Percentiles rank a stretch among this genome's conserved stretches.
These are phyloP conservation scores for Timandra comae DNA, from an alignment of 2,888 invertebrate species.

Conservation along the genomic window DNA sequence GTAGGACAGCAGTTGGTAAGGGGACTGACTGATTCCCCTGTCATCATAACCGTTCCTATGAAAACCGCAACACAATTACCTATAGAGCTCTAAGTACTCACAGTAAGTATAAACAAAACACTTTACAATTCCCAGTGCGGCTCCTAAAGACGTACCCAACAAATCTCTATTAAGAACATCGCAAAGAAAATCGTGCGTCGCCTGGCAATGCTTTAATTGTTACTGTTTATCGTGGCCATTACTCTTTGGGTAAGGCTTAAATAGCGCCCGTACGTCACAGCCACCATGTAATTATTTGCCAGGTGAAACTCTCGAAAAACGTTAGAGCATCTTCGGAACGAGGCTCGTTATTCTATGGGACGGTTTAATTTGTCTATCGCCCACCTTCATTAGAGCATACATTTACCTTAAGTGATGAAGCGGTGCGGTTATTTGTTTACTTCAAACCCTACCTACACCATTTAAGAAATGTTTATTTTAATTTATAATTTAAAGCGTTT, in stretches of 20 bases:
- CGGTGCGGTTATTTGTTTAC: conserved; percentile 13
- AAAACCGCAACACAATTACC: too few relatives aligned
- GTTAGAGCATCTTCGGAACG: conserved; percentile 43
- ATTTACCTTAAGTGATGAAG: conserved; percentile 32
- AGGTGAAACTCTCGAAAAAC: conserved; percentile 67
- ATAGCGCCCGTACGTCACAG: conserved; percentile 71
- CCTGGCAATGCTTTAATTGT: conserved; percentile 74
- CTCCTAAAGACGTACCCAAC: conserved; percentile 27
- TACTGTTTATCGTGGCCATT: conserved; percentile 70
- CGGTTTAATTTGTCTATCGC: conserved; percentile 59
- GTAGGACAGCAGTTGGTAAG: too few relatives aligned
- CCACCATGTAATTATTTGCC: conserved; percentile 71
- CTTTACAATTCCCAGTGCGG: conserved; percentile 9
- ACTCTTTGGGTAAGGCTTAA: conserved; percentile 68
- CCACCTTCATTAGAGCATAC: conserved; percentile 37
- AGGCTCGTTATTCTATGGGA: conserved; percentile 45
- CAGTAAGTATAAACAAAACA: neutral
- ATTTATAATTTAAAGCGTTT: too few relatives aligned
- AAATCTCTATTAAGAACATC: conserved; percentile 64
- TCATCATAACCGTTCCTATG: too few relatives aligned
- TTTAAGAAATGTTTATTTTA: too few relatives aligned
- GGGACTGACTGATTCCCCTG: too few relatives aligned
- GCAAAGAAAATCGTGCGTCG: conserved; percentile 73
- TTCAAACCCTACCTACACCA: neutral
- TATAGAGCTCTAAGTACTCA: too few relatives aligned